These are phyloP conservation scores for Pluvialis apricaria DNA, from an alignment of 2,113 vertebrate species.

Conservation along the genomic window DNA sequence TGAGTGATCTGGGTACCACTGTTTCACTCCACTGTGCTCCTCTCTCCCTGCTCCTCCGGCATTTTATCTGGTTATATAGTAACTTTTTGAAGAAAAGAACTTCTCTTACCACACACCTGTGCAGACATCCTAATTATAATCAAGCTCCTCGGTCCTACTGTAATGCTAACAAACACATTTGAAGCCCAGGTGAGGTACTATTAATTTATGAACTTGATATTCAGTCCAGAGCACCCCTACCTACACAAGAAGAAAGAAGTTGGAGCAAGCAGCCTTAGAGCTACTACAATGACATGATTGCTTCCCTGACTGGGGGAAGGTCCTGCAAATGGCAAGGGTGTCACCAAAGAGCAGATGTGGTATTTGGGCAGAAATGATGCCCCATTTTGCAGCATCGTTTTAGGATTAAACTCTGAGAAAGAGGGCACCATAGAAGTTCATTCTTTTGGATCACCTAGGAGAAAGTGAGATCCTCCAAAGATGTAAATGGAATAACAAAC, in stretches of 20 bases:
- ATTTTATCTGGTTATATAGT: background rate
- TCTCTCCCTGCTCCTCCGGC: background rate
- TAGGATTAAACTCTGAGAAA: background rate
- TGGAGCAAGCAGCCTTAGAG: background rate
- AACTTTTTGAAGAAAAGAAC: background rate
- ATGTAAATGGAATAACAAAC: background rate
- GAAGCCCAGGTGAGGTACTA: background rate
- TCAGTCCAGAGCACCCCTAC: background rate
- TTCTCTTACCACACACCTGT: background rate
- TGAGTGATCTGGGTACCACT: background rate
- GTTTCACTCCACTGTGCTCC: background rate
- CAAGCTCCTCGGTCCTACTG: background rate
- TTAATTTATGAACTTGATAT: background rate
- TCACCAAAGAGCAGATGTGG: background rate
- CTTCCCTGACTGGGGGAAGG: background rate
- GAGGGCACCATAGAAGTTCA: background rate
- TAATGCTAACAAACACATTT: background rate
- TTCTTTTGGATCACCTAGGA: background rate
- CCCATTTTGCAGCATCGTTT: background rate
- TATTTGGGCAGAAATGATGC: background rate
- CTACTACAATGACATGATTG: background rate
- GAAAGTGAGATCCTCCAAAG: background rate
- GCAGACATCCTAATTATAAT: background rate
- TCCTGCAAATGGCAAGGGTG: background rate
- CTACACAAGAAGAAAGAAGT: background rate